Evolutionary conservation across 2,113 vertebrate genomes (phyloP).

Genomic region (Thamnaconus septentrionalis): DNA sequence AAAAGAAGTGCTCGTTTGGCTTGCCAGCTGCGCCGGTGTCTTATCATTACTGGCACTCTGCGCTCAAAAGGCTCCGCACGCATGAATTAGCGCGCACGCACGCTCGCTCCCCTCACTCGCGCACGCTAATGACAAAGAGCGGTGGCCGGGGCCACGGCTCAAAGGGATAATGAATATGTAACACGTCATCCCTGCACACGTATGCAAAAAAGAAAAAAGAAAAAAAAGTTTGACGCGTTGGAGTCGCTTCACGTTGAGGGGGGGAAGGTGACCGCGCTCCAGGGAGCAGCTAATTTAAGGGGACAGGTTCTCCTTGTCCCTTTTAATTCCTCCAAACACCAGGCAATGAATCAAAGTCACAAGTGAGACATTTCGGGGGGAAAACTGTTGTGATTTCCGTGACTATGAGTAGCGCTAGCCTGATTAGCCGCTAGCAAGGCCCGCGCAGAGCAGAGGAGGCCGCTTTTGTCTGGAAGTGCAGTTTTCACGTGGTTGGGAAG

Average conservation of each 20-base stretch:
- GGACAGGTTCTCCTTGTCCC: background rate
- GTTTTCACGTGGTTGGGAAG: too few relatives aligned
- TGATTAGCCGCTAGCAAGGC: too few relatives aligned
- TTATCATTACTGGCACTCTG: slow-evolving; percentile 57
- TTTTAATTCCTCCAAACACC: background rate
- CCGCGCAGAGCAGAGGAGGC: too few relatives aligned
- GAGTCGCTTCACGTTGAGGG: background rate
- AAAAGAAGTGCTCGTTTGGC: slow-evolving; percentile 64
- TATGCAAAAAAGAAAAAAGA: background rate
- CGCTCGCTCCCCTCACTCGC: background rate
- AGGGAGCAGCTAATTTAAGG: background rate
- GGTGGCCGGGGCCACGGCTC: slow-evolving; percentile 2
- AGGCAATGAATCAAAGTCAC: background rate
- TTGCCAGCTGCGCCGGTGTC: slow-evolving; percentile 55
- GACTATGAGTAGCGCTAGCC: too few relatives aligned
- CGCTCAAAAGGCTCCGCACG: slow-evolving; percentile 35
- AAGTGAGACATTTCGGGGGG: too few relatives aligned
- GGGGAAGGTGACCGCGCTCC: too few relatives aligned
- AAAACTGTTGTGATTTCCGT: too few relatives aligned
- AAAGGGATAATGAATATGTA: slow-evolving; percentile 32
- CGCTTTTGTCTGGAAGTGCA: too few relatives aligned
- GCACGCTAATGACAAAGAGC: slow-evolving; percentile 27
- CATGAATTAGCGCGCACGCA: slow-evolving; percentile 29
- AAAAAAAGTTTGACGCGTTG: background rate
- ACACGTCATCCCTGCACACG: background rate